phyloP scores from a whole-genome alignment of 2,113 vertebrate species.

The Nothoprocta perdicaria region DNA sequence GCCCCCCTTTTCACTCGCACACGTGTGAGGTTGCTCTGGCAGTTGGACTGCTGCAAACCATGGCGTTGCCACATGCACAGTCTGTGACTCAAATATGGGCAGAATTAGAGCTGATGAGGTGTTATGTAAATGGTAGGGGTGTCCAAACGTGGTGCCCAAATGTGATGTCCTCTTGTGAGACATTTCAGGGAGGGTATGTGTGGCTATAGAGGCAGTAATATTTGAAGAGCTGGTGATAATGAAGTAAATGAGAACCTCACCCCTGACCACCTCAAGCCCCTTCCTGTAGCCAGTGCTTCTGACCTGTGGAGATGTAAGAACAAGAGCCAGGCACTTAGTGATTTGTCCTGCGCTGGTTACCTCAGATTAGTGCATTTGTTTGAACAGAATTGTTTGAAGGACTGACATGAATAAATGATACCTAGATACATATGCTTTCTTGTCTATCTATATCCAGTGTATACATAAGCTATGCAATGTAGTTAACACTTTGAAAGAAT shows the following conservation, averaged over 20 bases:
- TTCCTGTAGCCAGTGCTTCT: not conserved
- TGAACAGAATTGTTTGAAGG: not conserved
- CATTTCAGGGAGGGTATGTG: not conserved
- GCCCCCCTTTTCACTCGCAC: not conserved
- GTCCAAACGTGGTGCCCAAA: not conserved
- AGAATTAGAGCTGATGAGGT: not conserved
- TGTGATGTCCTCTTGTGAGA: not conserved
- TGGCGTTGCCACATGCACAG: not conserved
- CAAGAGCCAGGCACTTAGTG: not conserved
- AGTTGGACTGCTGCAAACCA: not conserved
- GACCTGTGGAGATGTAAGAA: not conserved
- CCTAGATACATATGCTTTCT: not conserved
- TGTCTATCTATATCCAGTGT: not conserved
- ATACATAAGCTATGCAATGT: not conserved
- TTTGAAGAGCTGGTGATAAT: not conserved
- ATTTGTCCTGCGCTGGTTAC: not conserved
- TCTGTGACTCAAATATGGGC: not conserved
- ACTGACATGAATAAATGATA: not conserved
- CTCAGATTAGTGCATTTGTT: constrained; percentile 14
- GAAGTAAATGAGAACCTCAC: not conserved
- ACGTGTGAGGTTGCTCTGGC: not conserved
- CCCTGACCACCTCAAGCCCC: not conserved
- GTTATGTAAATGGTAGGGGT: too few relatives aligned
- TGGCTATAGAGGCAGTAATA: accelerated
- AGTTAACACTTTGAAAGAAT: not conserved